These are phyloP conservation scores for Ptilodon capucinus DNA, from an alignment of 2,888 invertebrate species.

Conservation along the genomic window DNA sequence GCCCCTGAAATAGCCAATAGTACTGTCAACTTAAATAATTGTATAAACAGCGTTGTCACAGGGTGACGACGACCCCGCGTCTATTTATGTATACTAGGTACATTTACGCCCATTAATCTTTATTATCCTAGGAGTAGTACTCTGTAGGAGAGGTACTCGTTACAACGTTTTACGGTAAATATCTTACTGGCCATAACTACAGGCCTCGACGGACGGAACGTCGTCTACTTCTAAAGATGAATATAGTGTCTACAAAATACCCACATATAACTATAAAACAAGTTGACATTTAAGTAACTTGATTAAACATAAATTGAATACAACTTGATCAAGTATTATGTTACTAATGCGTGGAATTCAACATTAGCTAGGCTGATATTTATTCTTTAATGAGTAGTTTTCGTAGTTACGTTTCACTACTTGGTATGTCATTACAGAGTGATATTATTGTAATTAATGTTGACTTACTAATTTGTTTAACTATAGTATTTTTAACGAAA, in stretches of 20 bases:
- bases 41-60: slow-evolving; percentile 25
- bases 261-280: slow-evolving; percentile 22
- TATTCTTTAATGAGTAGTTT: slow-evolving; percentile 36
- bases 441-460: not conserved
- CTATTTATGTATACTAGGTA: slow-evolving; percentile 25
- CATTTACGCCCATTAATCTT: slow-evolving; percentile 45
- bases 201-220: slow-evolving; percentile 25
- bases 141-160: slow-evolving; percentile 37
- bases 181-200: slow-evolving; percentile 41
- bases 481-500: too few relatives aligned
- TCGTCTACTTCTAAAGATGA: slow-evolving; percentile 15
- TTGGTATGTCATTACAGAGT: not conserved
- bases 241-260: slow-evolving; percentile 14
- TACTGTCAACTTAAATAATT: slow-evolving; percentile 37
- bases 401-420: not conserved
- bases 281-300: slow-evolving; percentile 28
- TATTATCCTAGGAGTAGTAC: slow-evolving; percentile 42
- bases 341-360: slow-evolving; percentile 28
- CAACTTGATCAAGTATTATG: slow-evolving; percentile 34
- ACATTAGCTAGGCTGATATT: slow-evolving; percentile 25
- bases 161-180: slow-evolving; percentile 36
- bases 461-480: not conserved
- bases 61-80: slow-evolving; percentile 34
- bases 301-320: slow-evolving; percentile 34
- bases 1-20: slow-evolving; percentile 47